These are phyloP conservation scores for Acrobasis repandana DNA, from an alignment of 2,888 invertebrate species.

Conservation along the genomic window DNA sequence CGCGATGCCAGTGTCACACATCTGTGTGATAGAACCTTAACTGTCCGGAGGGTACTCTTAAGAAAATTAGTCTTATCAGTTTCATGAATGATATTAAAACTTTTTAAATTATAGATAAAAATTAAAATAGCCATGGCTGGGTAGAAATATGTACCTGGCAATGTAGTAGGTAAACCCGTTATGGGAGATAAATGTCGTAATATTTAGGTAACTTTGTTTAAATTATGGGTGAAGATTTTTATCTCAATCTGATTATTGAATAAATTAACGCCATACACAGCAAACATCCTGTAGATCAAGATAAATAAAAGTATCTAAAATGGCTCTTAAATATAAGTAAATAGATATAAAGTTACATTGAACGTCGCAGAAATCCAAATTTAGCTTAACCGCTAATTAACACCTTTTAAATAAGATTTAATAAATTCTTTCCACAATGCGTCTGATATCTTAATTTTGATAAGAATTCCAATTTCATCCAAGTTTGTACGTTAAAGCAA, in stretches of 20 bases:
- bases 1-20: no score
- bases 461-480: slow-evolving; percentile 31
- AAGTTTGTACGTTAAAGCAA: slow-evolving; percentile 13
- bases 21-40: no score
- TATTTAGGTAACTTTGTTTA: slow-evolving; percentile 31
- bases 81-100: slow-evolving; percentile 48
- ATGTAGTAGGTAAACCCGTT: slow-evolving; percentile 24
- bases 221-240: slow-evolving; percentile 19
- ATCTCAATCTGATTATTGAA: slow-evolving; percentile 22
- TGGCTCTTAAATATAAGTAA: slow-evolving; percentile 12
- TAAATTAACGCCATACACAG: slow-evolving; percentile 19
- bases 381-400: slow-evolving; percentile 1
- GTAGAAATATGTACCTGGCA: slow-evolving; percentile 31
- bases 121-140: slow-evolving; percentile 34
- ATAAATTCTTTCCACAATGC: background rate
- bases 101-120: slow-evolving; percentile 51
- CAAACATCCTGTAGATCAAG: background rate
- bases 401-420: background rate
- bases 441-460: slow-evolving; percentile 30
- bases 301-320: background rate
- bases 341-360: slow-evolving; percentile 3
- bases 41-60: slow-evolving; percentile 5
- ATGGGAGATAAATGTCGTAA: background rate
- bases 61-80: slow-evolving; percentile 39
- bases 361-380: background rate